Conservation (phyloP, 2,113 vertebrate genomes). For the Phalacrocorax aristotelis region DNA sequence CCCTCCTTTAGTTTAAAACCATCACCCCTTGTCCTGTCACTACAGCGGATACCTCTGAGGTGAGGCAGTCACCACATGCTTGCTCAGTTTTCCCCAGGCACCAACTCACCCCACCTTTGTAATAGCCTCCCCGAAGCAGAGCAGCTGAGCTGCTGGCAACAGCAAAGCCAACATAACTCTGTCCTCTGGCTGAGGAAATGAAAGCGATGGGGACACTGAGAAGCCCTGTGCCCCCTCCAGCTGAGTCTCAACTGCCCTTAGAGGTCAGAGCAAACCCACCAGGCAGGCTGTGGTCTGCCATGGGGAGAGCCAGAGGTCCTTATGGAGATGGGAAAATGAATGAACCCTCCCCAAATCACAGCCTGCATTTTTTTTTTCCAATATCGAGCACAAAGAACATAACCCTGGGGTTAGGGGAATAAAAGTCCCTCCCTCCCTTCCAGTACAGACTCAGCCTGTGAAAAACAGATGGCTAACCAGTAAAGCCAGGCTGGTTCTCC, state of each 20-base stretch:
- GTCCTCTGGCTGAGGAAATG: not conserved
- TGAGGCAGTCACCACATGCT: not conserved
- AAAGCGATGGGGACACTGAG: not conserved
- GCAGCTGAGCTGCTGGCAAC: not conserved
- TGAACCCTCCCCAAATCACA: not conserved
- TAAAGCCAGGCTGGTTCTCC: not conserved
- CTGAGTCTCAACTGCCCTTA: not conserved
- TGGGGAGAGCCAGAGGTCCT: rapidly evolving
- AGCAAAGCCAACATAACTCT: not conserved
- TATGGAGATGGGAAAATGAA: rapidly evolving
- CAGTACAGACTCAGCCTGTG: not conserved
- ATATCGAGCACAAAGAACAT: rapidly evolving
- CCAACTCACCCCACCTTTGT: not conserved
- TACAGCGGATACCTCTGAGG: not conserved
- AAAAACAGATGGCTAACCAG: not conserved
- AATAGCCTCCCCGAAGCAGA: not conserved
- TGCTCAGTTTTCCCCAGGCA: not conserved
- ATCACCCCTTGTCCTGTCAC: not conserved
- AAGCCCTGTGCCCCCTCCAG: not conserved
- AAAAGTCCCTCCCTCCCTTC: not conserved
- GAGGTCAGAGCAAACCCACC: not conserved
- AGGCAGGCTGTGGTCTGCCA: not conserved
- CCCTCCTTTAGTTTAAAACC: not conserved
- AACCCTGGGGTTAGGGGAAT: not conserved
- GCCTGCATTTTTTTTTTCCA: not conserved